Evolutionary conservation across 2,797 vertebrate species (phyloP), one percentile per base, ranked within the genome.

Genomic region (Myotis myotis): DNA sequence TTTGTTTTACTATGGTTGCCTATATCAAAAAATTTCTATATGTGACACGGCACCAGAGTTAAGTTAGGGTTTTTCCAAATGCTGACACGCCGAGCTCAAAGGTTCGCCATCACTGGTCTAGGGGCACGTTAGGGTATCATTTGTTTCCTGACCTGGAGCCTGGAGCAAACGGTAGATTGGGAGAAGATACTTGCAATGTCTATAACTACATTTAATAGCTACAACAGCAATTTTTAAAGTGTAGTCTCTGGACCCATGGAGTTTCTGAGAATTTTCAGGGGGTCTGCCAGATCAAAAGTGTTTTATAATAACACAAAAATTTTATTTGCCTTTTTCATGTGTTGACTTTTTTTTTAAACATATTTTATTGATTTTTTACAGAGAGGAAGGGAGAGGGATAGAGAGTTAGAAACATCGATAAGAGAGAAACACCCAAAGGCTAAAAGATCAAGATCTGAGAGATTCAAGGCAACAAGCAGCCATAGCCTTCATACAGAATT

Each of bases 401-500:
- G 36, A 36, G 36, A 36, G 36, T 36, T 36, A 36, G 36, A 36
- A 36, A 36, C 36, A 36, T 36, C 36, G 3, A 36, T 36, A 36
- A 36, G 36, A 36, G 36, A 36, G 36, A n/a, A n/a, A n/a, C n/a
- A n/a, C n/a, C n/a, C n/a, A n/a, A 20, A 98, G 98, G 6, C 78
- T 98, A 8, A 99, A 98, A 93, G 98, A 98, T 60, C 95, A 93
- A 38, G 83, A 88, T 3, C 2, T 86, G 19, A 91, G 89, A 16
- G 97, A 97, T 10, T 96, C 97, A 47, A 98, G 99, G 96, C 98
- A 99, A 19, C 96, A 98, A 93, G 97, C 95, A 0, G 99, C 99
- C 0, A 95, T 95, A 86, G 98, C 98, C 23, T 99, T 99, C 75
- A 22, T 99, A 74, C 98, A 90, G 0, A 91, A 97, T n/a, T 98